Percentiles rank a stretch among this genome's conserved stretches.
Evolutionary conservation across 1,140 invertebrate genomes (phyloP).

Genomic region (Heliconius congener): DNA sequence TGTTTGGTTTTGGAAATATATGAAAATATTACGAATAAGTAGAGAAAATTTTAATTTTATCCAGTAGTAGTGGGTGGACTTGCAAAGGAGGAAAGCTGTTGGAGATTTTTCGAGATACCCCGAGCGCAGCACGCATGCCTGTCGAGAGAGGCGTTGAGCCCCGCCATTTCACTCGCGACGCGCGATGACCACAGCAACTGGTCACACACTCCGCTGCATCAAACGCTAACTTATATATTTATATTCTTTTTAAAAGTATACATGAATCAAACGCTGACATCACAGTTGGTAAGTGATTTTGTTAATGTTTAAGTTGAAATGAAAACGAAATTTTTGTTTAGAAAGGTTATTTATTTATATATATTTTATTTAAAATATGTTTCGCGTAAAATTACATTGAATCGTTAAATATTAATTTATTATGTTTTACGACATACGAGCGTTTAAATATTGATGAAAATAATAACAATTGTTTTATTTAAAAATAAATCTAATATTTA

Average conservation of each 20-base stretch:
- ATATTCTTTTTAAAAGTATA: constrained; percentile 1
- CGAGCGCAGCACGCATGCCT: constrained; percentile 52
- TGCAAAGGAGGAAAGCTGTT: not conserved
- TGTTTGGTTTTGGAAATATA: too few relatives aligned
- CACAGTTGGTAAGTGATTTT: constrained; percentile 12
- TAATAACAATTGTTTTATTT: too few relatives aligned
- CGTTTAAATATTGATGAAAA: too few relatives aligned
- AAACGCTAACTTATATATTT: constrained; percentile 17
- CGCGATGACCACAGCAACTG: constrained; percentile 48
- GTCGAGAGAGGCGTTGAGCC: constrained; percentile 31
- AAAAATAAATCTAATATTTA: too few relatives aligned
- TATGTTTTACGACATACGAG: too few relatives aligned
- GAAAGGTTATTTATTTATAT: not conserved
- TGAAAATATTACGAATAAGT: not conserved
- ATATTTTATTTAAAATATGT: not conserved
- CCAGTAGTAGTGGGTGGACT: not conserved
- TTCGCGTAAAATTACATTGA: too few relatives aligned
- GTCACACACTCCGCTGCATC: constrained; percentile 23
- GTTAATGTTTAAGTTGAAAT: not conserved
- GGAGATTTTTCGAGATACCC: not conserved
- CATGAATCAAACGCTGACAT: not conserved
- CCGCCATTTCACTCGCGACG: constrained; percentile 36
- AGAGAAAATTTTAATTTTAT: not conserved
- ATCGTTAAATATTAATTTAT: too few relatives aligned
- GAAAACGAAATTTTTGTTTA: not conserved